Evolutionary conservation across 2,113 vertebrate genomes (phyloP), one percentile per base, ranked within the genome.

Genomic region (Cromileptes altivelis): DNA sequence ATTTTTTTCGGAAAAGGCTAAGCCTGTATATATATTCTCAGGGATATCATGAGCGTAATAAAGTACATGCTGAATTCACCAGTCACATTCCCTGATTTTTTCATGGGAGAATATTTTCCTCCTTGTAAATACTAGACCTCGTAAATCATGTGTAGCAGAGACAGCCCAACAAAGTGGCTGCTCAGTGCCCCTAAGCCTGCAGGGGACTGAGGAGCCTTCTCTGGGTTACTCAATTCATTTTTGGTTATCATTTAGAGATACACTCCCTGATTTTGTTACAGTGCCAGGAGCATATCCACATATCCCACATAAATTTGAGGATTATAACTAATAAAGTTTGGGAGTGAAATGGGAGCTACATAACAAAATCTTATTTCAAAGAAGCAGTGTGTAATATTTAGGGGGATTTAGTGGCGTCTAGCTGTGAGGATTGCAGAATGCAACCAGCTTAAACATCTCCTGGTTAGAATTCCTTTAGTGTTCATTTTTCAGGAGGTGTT

Each of bases 41-140:
- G n/a, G 60, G 61, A 53, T 45, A n/a, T 15, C 15, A 19, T 3
- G 9, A 63, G 69, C 17, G 25, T 30, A 65, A 33, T 33, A 6
- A 64, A 80, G 23, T 17, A 8, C 40, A 30, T 2, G 27, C 30
- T 57, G 47, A 63, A 56, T 71, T 56, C 14, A 62, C 58, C 17
- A 12, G 67, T 71, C 45, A 75, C 55, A 33, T 45, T 80, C 37
- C 45, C 56, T 45, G 21, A 67, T 70, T 25, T 63, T 74, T 50
- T 76, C 13, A 75, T 62, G 23, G 53, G 49, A 27, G 56, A 82
- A 75, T 63, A 88, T 75, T 78, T 88, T 69, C 50, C 27, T 37
- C 25, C 68, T 65, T 47, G 69, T 74, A 78, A 85, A 83, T 47
- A 70, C 52, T 53, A 42, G 6, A 60, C 45, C 45, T 65, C 49